A percentile compares a stretch with the other conserved stretches of the same genome.
Evolutionary conservation across 2,888 invertebrate species (phyloP).

Genomic region (Torymus aiolomorphi): DNA sequence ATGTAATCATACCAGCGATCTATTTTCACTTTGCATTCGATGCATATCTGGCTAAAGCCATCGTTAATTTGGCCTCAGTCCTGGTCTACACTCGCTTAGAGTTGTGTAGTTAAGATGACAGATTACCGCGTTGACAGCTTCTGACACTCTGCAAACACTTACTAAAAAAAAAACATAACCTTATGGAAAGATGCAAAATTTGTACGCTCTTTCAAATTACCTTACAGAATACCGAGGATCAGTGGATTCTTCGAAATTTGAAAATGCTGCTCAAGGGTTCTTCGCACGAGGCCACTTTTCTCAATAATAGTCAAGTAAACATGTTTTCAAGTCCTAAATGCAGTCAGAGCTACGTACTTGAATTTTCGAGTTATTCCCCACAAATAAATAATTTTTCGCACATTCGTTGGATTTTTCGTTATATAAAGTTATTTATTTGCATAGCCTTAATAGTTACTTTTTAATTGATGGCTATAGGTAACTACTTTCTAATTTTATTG

Average conservation of each 20-base stretch:
- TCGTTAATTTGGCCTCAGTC: slow-evolving; percentile 16
- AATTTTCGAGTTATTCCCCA: neutral
- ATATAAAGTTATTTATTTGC: too few species aligned
- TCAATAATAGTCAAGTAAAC: neutral
- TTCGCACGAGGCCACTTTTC: too few species aligned
- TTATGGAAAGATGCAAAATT: neutral
- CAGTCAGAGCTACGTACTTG: neutral
- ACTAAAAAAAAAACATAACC: slow-evolving; percentile 12
- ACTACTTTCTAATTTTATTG: too few species aligned
- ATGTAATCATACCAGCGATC: neutral
- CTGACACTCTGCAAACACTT: slow-evolving; percentile 13
- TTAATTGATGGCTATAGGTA: too few species aligned
- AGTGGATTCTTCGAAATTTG: too few species aligned
- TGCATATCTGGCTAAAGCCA: neutral
- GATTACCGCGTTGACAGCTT: slow-evolving; percentile 29
- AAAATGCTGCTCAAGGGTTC: too few species aligned
- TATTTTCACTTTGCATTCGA: neutral
- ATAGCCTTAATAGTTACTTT: too few species aligned
- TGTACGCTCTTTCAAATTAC: too few species aligned
- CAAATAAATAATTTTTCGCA: too few species aligned
- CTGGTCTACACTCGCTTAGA: neutral
- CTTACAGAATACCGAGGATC: too few species aligned
- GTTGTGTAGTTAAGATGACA: slow-evolving; percentile 3
- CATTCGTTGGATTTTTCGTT: too few species aligned
- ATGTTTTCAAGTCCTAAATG: neutral